A percentile compares a stretch with the other conserved stretches of the same genome.
Evolutionary conservation across 1,140 invertebrate species (phyloP).

Genomic region (Bathynomus jamesi): DNA sequence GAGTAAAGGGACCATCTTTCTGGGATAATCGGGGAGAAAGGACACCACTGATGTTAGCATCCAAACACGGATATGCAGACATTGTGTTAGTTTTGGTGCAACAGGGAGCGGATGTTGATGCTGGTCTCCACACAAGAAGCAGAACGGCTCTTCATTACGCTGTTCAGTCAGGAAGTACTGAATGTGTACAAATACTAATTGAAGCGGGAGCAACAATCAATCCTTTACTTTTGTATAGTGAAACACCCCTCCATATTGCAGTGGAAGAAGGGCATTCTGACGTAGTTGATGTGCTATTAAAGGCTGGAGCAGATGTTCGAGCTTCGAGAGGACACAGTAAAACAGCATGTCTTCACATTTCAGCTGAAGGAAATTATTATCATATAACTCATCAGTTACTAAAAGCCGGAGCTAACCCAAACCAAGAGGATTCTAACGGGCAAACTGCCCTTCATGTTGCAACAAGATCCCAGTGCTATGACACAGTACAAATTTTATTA

Average conservation of each 20-base stretch:
- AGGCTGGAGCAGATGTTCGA: constrained; percentile 63
- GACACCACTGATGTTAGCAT: constrained; percentile 69
- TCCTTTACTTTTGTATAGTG: constrained; percentile 62
- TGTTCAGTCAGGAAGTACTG: constrained; percentile 57
- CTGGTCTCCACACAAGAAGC: constrained; percentile 55
- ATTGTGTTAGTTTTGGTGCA: constrained; percentile 56
- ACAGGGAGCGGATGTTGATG: constrained; percentile 61
- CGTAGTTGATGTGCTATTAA: constrained; percentile 60
- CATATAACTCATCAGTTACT: constrained; percentile 64
- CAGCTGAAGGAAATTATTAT: constrained; percentile 64
- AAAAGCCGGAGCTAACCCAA: constrained; percentile 59
- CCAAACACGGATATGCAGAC: constrained; percentile 56
- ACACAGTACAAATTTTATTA: constrained; percentile 64
- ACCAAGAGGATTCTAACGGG: constrained; percentile 60
- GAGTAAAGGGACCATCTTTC: constrained; percentile 47
- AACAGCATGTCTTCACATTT: constrained; percentile 67
- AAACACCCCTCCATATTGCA: constrained; percentile 74
- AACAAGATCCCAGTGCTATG: constrained; percentile 62
- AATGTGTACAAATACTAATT: constrained; percentile 59
- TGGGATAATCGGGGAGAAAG: constrained; percentile 59
- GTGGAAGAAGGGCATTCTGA: constrained; percentile 59
- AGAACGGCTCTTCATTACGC: constrained; percentile 70
- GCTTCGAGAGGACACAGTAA: constrained; percentile 56
- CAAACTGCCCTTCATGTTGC: constrained; percentile 71
- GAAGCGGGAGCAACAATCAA: constrained; percentile 60